Conservation (phyloP, 2,113 vertebrate genomes). For the Dipodomys merriami region DNA sequence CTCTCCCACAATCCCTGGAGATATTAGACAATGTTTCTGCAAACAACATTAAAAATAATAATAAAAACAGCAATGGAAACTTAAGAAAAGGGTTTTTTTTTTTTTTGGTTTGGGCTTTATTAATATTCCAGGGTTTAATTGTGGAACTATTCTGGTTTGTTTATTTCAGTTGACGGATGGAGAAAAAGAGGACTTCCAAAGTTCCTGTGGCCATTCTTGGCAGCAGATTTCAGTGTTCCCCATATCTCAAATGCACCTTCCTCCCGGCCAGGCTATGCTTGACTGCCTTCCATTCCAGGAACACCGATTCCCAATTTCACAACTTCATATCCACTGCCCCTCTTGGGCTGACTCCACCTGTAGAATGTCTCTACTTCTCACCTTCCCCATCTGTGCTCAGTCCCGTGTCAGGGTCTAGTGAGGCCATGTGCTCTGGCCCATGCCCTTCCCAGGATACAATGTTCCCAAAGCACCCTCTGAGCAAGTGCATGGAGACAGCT, state of each 20-base stretch:
- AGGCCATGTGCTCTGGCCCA: fast-evolving
- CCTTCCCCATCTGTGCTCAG: neutral
- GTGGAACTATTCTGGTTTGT: neutral
- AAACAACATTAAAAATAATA: neutral
- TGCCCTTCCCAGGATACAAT: no score
- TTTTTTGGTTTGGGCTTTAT: neutral
- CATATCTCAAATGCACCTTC: neutral
- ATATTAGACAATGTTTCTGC: neutral
- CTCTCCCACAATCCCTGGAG: neutral
- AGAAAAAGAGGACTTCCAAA: neutral
- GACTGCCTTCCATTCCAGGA: no score
- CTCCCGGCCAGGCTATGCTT: fast-evolving
- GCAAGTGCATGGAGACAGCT: no score
- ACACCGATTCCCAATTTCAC: neutral
- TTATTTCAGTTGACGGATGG: neutral
- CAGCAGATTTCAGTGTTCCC: neutral
- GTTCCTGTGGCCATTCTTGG: fast-evolving
- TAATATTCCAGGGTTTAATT: neutral
- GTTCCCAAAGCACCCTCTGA: neutral
- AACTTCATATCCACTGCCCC: neutral
- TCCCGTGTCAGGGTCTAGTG: no score
- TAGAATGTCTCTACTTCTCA: no score
- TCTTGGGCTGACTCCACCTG: neutral
- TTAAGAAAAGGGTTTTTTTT: neutral
- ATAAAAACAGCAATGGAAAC: neutral